Evolutionary conservation across 2,888 invertebrate genomes (phyloP), one percentile per base, ranked within the genome.

Genomic region (Amphimallon solstitiale): DNA sequence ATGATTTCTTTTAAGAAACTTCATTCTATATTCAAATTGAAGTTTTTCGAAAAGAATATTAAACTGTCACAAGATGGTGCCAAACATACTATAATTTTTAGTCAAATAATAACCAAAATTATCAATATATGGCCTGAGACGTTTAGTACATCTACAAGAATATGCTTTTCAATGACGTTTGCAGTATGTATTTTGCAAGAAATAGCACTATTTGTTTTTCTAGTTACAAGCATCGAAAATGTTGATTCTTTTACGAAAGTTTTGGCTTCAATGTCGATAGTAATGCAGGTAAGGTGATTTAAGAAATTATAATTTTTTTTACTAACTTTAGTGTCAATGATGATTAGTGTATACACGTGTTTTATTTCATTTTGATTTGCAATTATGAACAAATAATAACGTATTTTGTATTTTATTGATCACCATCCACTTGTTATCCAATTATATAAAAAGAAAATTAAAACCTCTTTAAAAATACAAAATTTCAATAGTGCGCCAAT

Each of bases 261-360:
- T 7, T n/a, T 61, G 12, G 48, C 65, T 7, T 46, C 56, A 10
- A 51, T 65, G 38, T 59, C 43, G 4, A 60, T 65, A 7, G 45
- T 60, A 29, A 34, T 65, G n/a, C 65, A 65, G 52, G 65, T 65
- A 65, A 65, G n/a, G n/a, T n/a, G n/a, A n/a, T n/a, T n/a, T n/a
- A n/a, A n/a, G n/a, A n/a, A n/a, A n/a, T n/a, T n/a, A n/a, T n/a
- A n/a, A n/a, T n/a, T n/a, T n/a, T n/a, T n/a, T n/a, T n/a, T n/a
- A n/a, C n/a, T n/a, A n/a, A n/a, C n/a, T n/a, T n/a, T n/a, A n/a
- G n/a, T n/a, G n/a, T n/a, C n/a, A n/a, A n/a, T n/a, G n/a, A n/a
- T n/a, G n/a, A n/a, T n/a, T n/a, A n/a, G n/a, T n/a, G n/a, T n/a
- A n/a, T n/a, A n/a, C n/a, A n/a, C n/a, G n/a, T n/a, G n/a, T n/a